A percentile compares a stretch with the other conserved stretches of the same genome.
Evolutionary conservation across 2,888 invertebrate species (phyloP).

Genomic region (Villa cingulata): DNA sequence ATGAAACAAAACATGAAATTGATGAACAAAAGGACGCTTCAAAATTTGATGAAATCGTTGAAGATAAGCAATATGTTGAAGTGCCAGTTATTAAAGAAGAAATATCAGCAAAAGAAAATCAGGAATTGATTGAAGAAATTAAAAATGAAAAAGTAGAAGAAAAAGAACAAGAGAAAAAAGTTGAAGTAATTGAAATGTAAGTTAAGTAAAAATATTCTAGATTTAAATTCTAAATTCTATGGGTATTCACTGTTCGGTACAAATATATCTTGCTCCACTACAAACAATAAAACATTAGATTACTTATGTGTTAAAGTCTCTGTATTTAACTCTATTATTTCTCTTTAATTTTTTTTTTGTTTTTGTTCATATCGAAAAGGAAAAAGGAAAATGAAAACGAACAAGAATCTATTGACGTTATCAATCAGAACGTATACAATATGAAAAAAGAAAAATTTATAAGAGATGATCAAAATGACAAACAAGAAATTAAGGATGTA

Average conservation of each 20-base stretch:
- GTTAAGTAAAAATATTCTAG: no score
- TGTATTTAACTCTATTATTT: no score
- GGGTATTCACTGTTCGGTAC: no score
- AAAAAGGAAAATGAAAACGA: no score
- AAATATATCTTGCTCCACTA: no score
- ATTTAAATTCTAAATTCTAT: no score
- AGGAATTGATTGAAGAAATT: neutral
- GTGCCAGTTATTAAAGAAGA: constrained; percentile 31
- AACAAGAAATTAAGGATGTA: constrained; percentile 17
- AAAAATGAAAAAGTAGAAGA: constrained; percentile 24
- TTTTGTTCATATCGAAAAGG: no score
- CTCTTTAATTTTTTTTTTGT: no score
- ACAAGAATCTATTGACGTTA: no score
- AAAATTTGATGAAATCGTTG: constrained; percentile 33
- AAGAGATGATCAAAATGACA: constrained; percentile 2
- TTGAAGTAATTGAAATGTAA: neutral
- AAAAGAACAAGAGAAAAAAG: constrained; percentile 24
- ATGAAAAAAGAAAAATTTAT: neutral
- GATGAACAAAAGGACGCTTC: constrained; percentile 26
- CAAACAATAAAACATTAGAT: no score
- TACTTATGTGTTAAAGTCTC: no score
- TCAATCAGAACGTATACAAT: neutral
- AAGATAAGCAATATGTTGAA: constrained; percentile 36
- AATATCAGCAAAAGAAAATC: constrained; percentile 21
- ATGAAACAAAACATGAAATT: constrained; percentile 20